phyloP scores from a whole-genome alignment of 2,888 invertebrate genomes.

The Brachypalpus laphriformis region DNA sequence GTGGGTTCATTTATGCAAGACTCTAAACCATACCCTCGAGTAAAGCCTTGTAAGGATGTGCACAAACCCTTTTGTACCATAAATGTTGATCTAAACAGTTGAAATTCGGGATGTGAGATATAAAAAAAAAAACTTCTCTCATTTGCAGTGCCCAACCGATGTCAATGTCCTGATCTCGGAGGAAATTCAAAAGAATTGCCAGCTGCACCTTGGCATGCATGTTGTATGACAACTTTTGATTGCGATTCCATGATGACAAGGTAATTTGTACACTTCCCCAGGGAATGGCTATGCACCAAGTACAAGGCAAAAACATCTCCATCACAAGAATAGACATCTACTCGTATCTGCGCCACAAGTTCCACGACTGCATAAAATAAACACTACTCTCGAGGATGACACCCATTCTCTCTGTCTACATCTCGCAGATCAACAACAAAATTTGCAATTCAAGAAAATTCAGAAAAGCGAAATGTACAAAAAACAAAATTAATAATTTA shows the following conservation, averaged over 20 bases:
- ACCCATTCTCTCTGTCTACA: neutral
- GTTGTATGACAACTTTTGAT: neutral
- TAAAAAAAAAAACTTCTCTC: no score
- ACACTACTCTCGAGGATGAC: neutral
- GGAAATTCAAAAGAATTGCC: neutral
- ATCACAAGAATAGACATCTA: neutral
- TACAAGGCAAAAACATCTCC: neutral
- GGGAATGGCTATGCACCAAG: neutral
- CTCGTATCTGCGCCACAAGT: no score
- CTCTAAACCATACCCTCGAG: no score
- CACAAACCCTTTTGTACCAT: no score
- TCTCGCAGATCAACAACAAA: neutral
- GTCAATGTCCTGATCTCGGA: neutral
- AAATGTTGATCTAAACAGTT: no score
- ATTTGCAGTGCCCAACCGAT: no score
- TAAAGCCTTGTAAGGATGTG: no score
- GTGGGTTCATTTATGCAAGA: no score
- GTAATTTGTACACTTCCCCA: neutral
- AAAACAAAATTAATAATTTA: slow-evolving; percentile 14
- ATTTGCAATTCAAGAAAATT: slow-evolving; percentile 28
- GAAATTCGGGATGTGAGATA: no score
- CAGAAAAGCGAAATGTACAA: neutral
- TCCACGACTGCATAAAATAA: neutral
- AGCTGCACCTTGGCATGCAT: neutral
- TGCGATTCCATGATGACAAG: neutral